Evolutionary conservation across 1,140 invertebrate genomes (phyloP).

Genomic region (Drosophila melanica): DNA sequence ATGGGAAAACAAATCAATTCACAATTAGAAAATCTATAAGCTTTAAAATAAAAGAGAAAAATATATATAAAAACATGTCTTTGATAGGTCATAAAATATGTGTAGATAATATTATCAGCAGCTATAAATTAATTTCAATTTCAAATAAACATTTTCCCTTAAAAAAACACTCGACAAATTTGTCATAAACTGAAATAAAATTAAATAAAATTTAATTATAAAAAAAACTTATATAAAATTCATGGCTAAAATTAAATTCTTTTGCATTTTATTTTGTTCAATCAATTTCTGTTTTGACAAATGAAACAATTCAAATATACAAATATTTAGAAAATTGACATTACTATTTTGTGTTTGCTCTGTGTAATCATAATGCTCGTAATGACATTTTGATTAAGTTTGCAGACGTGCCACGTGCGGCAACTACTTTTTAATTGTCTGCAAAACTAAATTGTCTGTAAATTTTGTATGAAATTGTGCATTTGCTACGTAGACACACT

Average conservation of each 20-base stretch:
- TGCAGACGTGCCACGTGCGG: constrained; percentile 33
- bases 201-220: too few species aligned
- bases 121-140: too few species aligned
- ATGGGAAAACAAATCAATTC: not conserved
- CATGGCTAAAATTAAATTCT: too few species aligned
- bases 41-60: too few species aligned
- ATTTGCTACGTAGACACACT: constrained; percentile 16
- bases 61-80: too few species aligned
- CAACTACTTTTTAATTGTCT: constrained; percentile 56
- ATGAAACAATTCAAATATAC: not conserved
- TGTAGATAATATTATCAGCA: too few species aligned
- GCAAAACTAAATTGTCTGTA: constrained; percentile 3
- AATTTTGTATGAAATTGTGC: constrained; percentile 1
- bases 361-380: constrained; percentile 2
- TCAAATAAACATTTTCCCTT: too few species aligned
- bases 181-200: too few species aligned
- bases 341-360: constrained; percentile 16
- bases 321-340: constrained; percentile 4
- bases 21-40: not conserved
- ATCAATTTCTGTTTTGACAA: not conserved
- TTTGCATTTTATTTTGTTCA: too few species aligned
- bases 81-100: too few species aligned
- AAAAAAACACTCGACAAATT: too few species aligned
- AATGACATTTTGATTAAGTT: constrained; percentile 37
- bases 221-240: too few species aligned